Percentiles rank a stretch among this genome's conserved stretches.
Evolutionary conservation across 1,140 invertebrate genomes (phyloP).

Genomic region (Zophobas morio): DNA sequence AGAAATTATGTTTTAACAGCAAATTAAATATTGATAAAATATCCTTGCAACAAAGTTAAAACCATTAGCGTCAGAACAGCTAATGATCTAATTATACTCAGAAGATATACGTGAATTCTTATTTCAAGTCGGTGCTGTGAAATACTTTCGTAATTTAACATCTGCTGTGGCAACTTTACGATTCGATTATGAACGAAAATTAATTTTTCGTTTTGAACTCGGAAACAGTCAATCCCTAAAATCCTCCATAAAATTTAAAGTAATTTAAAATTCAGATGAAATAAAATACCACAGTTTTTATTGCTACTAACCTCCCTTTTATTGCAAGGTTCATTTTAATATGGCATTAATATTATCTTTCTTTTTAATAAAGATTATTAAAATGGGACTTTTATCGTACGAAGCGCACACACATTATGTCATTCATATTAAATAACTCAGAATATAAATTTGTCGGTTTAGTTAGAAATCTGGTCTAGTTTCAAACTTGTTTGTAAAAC

Average conservation of each 20-base stretch:
- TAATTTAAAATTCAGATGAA: not conserved
- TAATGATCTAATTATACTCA: too few species aligned
- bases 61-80: too few species aligned
- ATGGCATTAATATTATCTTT: not conserved
- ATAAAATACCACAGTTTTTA: not conserved
- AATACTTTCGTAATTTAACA: not conserved
- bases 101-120: too few species aligned
- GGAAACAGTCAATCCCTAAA: not conserved
- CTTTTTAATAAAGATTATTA: not conserved
- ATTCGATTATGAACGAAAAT: not conserved
- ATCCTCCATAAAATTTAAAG: slow-evolving; percentile 1
- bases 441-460: too few species aligned
- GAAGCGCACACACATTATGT: too few species aligned
- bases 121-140: too few species aligned
- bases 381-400: not conserved
- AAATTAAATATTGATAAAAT: too few species aligned
- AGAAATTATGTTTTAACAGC: too few species aligned
- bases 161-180: not conserved
- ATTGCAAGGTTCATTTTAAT: not conserved
- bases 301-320: not conserved
- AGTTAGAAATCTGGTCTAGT: too few species aligned
- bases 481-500: too few species aligned
- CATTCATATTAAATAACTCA: too few species aligned
- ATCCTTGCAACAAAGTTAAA: too few species aligned
- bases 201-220: not conserved